phyloP scores from a whole-genome alignment of 2,113 vertebrate species.

The Cyphomyrus plagiostoma region DNA sequence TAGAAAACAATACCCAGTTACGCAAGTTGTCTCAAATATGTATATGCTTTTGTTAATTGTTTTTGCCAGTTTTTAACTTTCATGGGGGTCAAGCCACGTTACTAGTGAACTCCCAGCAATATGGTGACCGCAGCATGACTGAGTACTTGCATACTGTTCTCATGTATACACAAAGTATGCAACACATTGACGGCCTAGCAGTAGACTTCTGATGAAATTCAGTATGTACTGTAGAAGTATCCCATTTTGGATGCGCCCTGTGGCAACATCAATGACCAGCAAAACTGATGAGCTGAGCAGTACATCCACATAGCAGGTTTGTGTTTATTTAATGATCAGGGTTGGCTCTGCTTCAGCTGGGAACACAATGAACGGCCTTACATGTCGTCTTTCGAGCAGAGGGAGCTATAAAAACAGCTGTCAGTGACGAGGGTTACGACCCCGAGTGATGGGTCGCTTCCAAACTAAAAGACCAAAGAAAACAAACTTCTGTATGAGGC shows the following conservation, averaged over 20 bases:
- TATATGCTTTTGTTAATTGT: neutral
- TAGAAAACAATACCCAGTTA: neutral
- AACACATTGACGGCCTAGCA: neutral
- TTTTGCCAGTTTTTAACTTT: neutral
- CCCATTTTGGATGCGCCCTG: neutral
- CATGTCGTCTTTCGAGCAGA: neutral
- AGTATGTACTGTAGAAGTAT: neutral
- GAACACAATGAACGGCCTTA: neutral
- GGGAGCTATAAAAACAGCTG: neutral
- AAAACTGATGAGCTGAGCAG: neutral
- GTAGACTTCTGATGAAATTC: neutral
- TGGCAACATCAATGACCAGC: neutral
- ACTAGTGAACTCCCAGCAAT: neutral
- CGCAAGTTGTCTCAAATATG: neutral
- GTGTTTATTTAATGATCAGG: neutral
- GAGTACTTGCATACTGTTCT: neutral
- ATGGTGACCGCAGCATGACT: neutral
- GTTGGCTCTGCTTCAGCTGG: neutral
- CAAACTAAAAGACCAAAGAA: neutral
- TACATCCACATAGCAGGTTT: neutral
- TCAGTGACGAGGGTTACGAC: neutral
- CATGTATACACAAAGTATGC: neutral
- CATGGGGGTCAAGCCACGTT: neutral
- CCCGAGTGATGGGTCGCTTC: neutral
- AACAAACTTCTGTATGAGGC: neutral